phyloP scores from a whole-genome alignment of 2,113 vertebrate genomes.

The Nibea albiflora region DNA sequence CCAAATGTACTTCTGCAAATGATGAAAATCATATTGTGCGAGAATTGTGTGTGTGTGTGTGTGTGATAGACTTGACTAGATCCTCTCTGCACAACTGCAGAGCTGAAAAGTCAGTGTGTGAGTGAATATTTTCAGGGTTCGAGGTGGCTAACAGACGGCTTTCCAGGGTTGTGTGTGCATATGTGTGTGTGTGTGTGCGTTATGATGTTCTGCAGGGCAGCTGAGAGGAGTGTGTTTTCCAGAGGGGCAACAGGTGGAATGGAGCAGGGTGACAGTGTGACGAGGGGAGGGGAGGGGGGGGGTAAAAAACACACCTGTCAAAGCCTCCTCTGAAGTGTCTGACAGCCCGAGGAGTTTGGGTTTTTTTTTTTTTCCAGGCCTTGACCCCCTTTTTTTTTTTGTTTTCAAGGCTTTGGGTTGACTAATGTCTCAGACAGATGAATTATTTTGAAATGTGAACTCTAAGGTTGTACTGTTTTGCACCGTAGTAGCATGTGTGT shows the following conservation, averaged over 20 bases:
- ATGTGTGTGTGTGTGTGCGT: constrained; percentile 29
- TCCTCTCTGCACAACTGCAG: background rate
- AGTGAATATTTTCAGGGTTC: constrained; percentile 40
- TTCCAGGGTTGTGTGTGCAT: background rate
- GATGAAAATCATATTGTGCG: background rate
- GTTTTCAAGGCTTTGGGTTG: constrained; percentile 40
- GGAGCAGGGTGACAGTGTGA: constrained; percentile 43
- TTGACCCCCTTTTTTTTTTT: constrained; percentile 28
- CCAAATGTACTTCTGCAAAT: background rate
- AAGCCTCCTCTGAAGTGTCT: constrained; percentile 51
- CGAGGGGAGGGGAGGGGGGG: background rate
- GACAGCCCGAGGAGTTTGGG: constrained; percentile 47
- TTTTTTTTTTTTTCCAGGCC: constrained; percentile 46
- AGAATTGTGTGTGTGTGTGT: background rate
- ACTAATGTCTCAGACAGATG: constrained; percentile 38
- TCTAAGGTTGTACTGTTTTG: constrained; percentile 30
- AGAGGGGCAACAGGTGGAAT: constrained; percentile 79
- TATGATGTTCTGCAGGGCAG: constrained; percentile 54
- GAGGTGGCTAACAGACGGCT: constrained; percentile 11
- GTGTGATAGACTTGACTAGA: constrained; percentile 1
- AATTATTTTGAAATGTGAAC: constrained; percentile 51
- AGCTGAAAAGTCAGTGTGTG: constrained; percentile 6
- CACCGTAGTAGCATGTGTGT: constrained; percentile 17
- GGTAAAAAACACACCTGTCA: constrained; percentile 65
- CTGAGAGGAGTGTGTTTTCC: constrained; percentile 63